Evolutionary conservation across 2,888 invertebrate genomes (phyloP).

Genomic region (Cryptocheilus praepositus): DNA sequence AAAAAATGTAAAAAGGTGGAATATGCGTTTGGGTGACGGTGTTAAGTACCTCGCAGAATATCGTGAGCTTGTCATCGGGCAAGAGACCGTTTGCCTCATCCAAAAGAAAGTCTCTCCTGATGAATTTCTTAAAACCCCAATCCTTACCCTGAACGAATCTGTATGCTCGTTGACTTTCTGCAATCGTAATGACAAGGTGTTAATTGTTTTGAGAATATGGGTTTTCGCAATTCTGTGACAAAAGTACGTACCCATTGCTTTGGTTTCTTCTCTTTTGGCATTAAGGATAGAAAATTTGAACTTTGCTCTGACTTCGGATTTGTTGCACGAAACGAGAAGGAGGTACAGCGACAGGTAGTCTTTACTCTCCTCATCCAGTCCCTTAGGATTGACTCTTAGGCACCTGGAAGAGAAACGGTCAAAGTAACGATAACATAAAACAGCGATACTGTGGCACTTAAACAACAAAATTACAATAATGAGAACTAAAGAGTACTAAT

Average conservation of each 20-base stretch:
- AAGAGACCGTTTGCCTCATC: conserved; percentile 99
- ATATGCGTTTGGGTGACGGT: too few relatives aligned
- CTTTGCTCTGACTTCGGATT: conserved; percentile 99
- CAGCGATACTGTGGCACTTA: background rate
- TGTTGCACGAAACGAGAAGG: conserved; percentile 99
- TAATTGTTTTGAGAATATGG: too few relatives aligned
- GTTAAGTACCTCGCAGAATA: conserved; percentile 94
- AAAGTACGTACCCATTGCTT: conserved; percentile 92
- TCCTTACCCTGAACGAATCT: conserved; percentile 99
- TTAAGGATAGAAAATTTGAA: conserved; percentile 99
- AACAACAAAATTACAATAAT: too few relatives aligned
- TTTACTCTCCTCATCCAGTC: conserved; percentile 99
- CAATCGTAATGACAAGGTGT: conserved; percentile 57
- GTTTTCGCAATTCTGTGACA: background rate
- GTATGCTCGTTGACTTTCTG: conserved; percentile 93
- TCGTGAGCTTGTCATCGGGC: conserved; percentile 99
- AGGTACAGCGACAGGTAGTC: conserved; percentile 99
- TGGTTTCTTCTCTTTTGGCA: conserved; percentile 99
- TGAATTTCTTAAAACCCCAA: conserved; percentile 99
- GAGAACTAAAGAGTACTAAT: too few relatives aligned
- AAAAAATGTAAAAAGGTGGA: too few relatives aligned
- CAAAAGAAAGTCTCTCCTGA: conserved; percentile 97
- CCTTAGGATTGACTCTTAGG: conserved; percentile 99
- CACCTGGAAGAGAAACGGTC: conserved; percentile 80
- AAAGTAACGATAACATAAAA: conserved; percentile 26